Evolutionary conservation across 2,113 vertebrate genomes (phyloP), one percentile per base, ranked within the genome.

Genomic region (Cyphomyrus plagiostoma): DNA sequence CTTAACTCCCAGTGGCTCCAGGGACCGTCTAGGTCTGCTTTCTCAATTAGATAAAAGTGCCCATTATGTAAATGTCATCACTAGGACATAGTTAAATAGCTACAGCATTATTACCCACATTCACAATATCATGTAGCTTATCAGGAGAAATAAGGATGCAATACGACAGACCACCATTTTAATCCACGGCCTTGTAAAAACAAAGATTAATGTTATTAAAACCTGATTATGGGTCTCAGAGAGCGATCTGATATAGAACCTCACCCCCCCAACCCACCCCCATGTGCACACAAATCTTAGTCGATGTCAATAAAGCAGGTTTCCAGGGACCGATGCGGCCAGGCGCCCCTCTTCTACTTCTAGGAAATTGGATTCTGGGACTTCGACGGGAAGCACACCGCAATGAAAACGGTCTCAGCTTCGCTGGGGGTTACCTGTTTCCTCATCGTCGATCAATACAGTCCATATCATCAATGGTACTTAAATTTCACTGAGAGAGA

Each of bases 181-280:
- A 87, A n/a, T 88, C 35, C 42, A 19, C n/a, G 35, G 17, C 17
- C 8, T 88, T 66, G 8, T 19, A 88, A 62, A 88, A 62, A 88
- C 87, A n/a, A n/a, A 39, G 23, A 26, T 30, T 2, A 58, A 42
- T 88, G 87, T 46, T 66, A 62, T 62, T 88, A 88, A 88, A 88
- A 88, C 7, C 39, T 62, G 56, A 88, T 88, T 88, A 45, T 39
- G 19, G 86, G 53, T 88, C 53, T 48, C 56, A 39, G 15, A 88
- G 85, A 35, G 85, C 26, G 13, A 4, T 35, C 13, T 30, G 10
- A 2, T 35, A 52, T 86, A 26, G 11, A n/a, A 86, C 45, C 7
- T 2, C 48, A 17, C 8, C 26, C 0, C 23, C 2, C n/a, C 23
- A 0, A 6, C 23, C 50, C 56, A 3, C 42, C 42, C 42, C 42